Evolutionary conservation across 2,113 vertebrate species (phyloP), one percentile per base, ranked within the genome.

Genomic region (Gadus chalcogrammus): DNA sequence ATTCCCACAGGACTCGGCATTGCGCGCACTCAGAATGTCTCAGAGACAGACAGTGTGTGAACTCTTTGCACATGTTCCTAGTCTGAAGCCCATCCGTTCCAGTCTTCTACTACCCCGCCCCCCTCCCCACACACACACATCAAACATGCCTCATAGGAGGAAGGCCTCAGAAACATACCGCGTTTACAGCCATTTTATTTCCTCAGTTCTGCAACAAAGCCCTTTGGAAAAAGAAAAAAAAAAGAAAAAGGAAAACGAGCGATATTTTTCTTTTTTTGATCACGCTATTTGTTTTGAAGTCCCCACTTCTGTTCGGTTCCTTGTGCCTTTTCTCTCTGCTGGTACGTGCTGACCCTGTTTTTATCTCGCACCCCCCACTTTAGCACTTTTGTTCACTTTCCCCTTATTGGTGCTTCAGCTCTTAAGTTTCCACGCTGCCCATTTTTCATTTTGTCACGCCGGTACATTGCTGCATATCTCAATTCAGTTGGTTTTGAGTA

Each of bases 201-300:
- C 79, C 63, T 68, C 69, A 77, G 74, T 65, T 61, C 73, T 73
- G 79, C 74, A 74, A 72, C 81, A 56, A 71, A 81, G 79, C 77
- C 75, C 72, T 82, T 31, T 82, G 73, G 75, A 74, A 68, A 74
- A 24, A 24, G 76, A 80, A 84, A 79, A 70, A 24, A 24, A 24
- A 24, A 70, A 84, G 73, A 77, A 74, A 68, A 74, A 24, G 22
- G 76, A 81, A 84, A 79, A 70, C 70, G 67, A 70, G 68, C 81
- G 82, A 82, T 65, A 31, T 83, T 84, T 79, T 73, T 81, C 69
- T 5, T 31, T 31, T 31, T 31, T 31, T 31, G 31, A 31, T 77
- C 59, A 53, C 63, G 82, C 79, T 69, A 82, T 83, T 79, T 84
- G 75, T 82, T 86, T 84, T 71, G 86, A 88, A 85, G 78, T 83